These are phyloP conservation scores for Luffia ferchaultella DNA, from an alignment of 2,888 invertebrate genomes.

Conservation along the genomic window DNA sequence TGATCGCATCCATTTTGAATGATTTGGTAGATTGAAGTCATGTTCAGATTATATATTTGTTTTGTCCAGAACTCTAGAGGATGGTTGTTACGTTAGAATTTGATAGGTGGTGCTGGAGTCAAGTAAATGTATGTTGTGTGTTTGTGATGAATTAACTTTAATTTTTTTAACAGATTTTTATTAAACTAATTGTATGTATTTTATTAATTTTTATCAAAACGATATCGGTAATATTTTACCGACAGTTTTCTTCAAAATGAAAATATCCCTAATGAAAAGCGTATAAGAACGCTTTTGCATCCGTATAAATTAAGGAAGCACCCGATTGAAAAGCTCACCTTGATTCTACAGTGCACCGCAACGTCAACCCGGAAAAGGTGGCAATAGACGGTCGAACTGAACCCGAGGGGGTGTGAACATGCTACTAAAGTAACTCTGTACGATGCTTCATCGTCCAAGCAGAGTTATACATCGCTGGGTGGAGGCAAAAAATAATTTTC, in stretches of 20 bases:
- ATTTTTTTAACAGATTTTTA: too few species aligned
- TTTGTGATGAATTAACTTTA: too few species aligned
- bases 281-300: background rate
- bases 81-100: too few species aligned
- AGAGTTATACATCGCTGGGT: background rate
- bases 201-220: background rate
- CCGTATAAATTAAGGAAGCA: conserved; percentile 16
- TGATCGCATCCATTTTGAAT: too few species aligned
- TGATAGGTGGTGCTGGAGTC: too few species aligned
- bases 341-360: conserved; percentile 29
- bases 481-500: too few species aligned
- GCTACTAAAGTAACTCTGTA: background rate
- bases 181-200: too few species aligned
- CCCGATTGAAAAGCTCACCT: conserved; percentile 48
- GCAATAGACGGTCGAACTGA: background rate
- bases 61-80: too few species aligned
- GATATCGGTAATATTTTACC: background rate
- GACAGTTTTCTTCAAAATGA: background rate
- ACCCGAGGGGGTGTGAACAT: background rate
- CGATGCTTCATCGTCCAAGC: background rate
- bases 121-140: too few species aligned
- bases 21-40: too few species aligned
- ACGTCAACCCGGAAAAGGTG: background rate
- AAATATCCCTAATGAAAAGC: background rate
- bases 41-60: too few species aligned